Conservation (phyloP, 1,140 invertebrate species). For the Tetranychus cinnabarinus region DNA sequence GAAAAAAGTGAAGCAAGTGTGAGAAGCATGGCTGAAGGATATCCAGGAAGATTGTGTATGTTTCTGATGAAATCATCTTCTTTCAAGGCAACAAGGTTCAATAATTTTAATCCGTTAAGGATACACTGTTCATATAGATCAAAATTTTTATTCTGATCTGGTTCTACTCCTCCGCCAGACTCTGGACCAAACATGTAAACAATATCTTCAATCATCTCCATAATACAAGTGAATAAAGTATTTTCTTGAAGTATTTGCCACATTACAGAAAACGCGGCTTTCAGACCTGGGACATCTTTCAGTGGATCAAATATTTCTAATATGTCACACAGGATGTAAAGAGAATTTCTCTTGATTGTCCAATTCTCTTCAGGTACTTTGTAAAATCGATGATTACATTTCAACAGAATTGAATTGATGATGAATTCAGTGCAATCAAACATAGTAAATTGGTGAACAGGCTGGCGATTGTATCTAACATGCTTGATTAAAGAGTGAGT, state of each 20-base stretch:
- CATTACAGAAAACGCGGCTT: constrained; percentile 4
- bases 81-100: constrained; percentile 3
- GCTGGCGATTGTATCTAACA: not conserved
- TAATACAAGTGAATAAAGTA: constrained; percentile 8
- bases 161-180: not conserved
- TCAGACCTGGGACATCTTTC: not conserved
- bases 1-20: constrained; percentile 7
- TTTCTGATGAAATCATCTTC: constrained; percentile 7
- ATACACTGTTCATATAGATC: constrained; percentile 4
- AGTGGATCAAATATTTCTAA: constrained; percentile 4
- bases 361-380: constrained; percentile 10
- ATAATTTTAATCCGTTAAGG: not conserved
- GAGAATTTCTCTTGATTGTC: constrained; percentile 3
- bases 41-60: constrained; percentile 4
- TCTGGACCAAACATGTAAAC: not conserved
- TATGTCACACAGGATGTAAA: constrained; percentile 2
- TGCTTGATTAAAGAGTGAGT: constrained; percentile 40
- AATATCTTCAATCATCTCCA: constrained; percentile 7
- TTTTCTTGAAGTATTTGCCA: constrained; percentile 11
- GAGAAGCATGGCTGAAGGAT: constrained; percentile 4
- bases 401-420: constrained; percentile 7
- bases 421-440: constrained; percentile 8
- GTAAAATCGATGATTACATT: constrained; percentile 5
- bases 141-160: not conserved
- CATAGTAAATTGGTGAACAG: not conserved